A percentile compares a stretch with the other conserved stretches of the same genome.
Conservation (phyloP, 2,797 vertebrate genomes). For the Zalophus californianus region DNA sequence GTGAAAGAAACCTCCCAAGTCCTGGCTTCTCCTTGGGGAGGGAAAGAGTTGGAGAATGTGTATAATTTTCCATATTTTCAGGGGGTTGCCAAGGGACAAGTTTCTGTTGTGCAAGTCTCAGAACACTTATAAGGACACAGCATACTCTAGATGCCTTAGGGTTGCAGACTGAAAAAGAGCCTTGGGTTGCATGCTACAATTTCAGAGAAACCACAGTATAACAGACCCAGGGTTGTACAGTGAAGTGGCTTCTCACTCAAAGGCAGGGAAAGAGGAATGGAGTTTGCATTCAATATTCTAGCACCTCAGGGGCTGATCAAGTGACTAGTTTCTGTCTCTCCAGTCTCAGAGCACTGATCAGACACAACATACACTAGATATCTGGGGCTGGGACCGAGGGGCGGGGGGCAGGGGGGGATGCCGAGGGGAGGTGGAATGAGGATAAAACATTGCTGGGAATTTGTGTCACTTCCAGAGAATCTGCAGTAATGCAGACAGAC, state of each 20-base stretch:
- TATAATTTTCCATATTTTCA: neutral
- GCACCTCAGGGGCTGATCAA: neutral
- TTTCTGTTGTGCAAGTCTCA: neutral
- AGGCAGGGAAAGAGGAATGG: neutral
- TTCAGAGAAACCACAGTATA: neutral
- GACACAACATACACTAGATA: neutral
- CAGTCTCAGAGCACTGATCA: neutral
- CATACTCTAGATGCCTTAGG: neutral
- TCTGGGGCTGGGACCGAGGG: neutral
- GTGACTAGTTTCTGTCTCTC: neutral
- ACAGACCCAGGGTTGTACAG: neutral
- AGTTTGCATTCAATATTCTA: neutral
- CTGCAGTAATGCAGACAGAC: neutral
- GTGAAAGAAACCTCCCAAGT: neutral
- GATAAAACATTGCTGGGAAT: neutral
- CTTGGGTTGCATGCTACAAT: neutral
- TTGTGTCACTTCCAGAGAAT: neutral
- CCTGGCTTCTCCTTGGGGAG: neutral
- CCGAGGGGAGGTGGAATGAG: neutral
- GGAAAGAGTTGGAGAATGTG: neutral
- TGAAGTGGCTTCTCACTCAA: neutral
- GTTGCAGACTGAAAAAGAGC: neutral
- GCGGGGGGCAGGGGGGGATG: rapidly evolving
- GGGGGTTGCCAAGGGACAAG: neutral
- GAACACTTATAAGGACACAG: neutral